Evolutionary conservation across 2,113 vertebrate species (phyloP), one percentile per base, ranked within the genome.

Genomic region (Papio anubis): DNA sequence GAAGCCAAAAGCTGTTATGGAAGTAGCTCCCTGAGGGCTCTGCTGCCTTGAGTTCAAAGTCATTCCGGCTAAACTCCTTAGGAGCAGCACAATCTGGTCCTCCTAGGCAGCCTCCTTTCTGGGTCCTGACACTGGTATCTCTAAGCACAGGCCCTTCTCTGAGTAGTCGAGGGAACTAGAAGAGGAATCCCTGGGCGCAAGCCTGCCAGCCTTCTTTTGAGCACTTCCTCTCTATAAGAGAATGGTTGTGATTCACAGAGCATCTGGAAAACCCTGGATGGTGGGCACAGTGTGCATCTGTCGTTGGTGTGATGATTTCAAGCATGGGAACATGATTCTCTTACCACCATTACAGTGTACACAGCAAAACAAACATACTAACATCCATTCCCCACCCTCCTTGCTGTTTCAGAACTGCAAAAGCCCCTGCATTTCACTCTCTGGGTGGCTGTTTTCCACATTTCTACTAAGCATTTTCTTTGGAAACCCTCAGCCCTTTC

Each of bases 401-500:
- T 14, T 92, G 83, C 27, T 50, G 59, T 87, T 92, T 91, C 57
- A 70, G 64, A 84, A 32, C 30, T n/a, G 81, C 81, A 57, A 20
- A 68, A 23, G 10, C 12, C 59, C 59, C 48, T 52, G 61, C 30
- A 52, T 81, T 45, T 43, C 7, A 48, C 35, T 82, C 32, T 59
- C 72, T 43, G n/a, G 52, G 66, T 66, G 50, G 13, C 52, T 92
- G 30, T 87, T 79, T 82, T 83, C 73, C 40, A 72, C 3, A 32
- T 55, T 93, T 82, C 70, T 57, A 30, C 76, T 57, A 59, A 61
- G 81, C 1, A 0, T 59, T 83, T 64, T 72, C 45, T 70, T 81
- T 43, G 75, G 88, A 68, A 75, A 55, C 55, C 40, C 61, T 90
- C 81, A 73, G 40, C 18, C 55, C 40, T 95, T 90, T 68, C 66